A percentile compares a stretch with the other conserved stretches of the same genome.
These are phyloP conservation scores for Acridotheres tristis DNA, from an alignment of 2,797 vertebrate genomes.

Conservation along the genomic window DNA sequence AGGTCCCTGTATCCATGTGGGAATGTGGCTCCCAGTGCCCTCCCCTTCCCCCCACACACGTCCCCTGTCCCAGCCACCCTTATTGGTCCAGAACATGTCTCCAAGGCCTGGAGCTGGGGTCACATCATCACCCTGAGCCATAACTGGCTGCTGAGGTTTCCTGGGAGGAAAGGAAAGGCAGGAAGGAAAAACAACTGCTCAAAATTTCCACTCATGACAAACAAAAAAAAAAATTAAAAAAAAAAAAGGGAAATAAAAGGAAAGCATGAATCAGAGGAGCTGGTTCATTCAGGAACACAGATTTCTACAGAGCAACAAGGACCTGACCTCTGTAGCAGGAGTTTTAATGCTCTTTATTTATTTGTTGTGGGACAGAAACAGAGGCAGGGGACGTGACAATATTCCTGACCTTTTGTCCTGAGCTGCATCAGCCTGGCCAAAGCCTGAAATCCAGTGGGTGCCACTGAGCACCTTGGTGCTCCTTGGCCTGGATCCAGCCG, in stretches of 20 bases:
- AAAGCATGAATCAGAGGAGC: constrained; percentile 12
- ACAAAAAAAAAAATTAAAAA: background rate
- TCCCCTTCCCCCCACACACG: background rate
- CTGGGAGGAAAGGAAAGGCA: constrained; percentile 64
- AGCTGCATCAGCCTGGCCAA: background rate
- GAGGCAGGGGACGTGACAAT: fast-evolving
- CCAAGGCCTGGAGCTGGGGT: background rate
- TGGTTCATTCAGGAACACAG: background rate
- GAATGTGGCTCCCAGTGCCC: background rate
- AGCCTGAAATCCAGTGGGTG: fast-evolving
- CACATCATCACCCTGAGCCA: background rate
- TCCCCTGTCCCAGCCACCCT: background rate
- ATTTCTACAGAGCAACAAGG: background rate
- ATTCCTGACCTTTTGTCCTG: background rate
- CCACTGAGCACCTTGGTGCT: fast-evolving
- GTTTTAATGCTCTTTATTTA: background rate
- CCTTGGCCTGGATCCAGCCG: background rate
- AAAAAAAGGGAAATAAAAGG: background rate
- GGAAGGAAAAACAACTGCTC: constrained; percentile 69
- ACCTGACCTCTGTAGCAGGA: background rate
- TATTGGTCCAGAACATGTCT: background rate
- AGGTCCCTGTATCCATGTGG: background rate
- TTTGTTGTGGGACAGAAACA: background rate
- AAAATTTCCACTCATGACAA: constrained; percentile 39
- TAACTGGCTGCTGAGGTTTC: constrained; percentile 12